Conservation (phyloP, 2,888 invertebrate genomes). For the Trissoscelio sp. region DNA sequence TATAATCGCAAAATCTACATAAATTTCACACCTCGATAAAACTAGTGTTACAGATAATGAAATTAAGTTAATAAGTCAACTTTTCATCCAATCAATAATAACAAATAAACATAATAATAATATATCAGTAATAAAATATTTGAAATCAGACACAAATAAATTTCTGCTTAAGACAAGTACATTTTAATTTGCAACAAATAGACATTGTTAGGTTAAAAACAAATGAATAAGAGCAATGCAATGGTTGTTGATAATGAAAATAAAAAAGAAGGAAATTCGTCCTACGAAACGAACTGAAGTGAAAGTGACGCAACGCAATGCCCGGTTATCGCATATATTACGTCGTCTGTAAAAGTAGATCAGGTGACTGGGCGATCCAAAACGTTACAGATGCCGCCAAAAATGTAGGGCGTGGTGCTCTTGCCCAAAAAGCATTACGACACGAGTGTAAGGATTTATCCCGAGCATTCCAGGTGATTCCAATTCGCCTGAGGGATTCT, state of each 20-base stretch:
- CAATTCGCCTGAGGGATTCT: not conserved
- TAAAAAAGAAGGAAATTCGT: conserved; percentile 44
- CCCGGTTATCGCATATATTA: conserved; percentile 56
- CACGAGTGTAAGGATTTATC: conserved; percentile 16
- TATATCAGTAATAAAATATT: no score
- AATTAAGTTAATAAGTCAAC: not conserved
- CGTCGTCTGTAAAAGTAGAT: conserved; percentile 64
- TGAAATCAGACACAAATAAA: no score
- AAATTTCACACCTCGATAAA: conserved; percentile 17
- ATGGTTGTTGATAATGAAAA: not conserved
- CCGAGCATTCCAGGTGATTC: not conserved
- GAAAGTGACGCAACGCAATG: conserved; percentile 60
- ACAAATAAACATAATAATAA: no score
- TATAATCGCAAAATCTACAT: conserved; percentile 16
- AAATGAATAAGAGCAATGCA: not conserved
- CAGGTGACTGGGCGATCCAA: conserved; percentile 58
- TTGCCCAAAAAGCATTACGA: conserved; percentile 34
- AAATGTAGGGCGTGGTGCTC: conserved; percentile 60
- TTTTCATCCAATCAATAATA: not conserved
- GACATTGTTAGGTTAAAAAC: not conserved
- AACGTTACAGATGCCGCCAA: conserved; percentile 50
- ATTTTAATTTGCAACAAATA: not conserved
- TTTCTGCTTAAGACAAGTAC: no score
- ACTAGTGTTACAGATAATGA: not conserved
- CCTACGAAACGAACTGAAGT: conserved; percentile 31